A percentile compares a stretch with the other conserved stretches of the same genome.
These are phyloP conservation scores for Andrena bicolor DNA, from an alignment of 2,888 invertebrate genomes.

Conservation along the genomic window DNA sequence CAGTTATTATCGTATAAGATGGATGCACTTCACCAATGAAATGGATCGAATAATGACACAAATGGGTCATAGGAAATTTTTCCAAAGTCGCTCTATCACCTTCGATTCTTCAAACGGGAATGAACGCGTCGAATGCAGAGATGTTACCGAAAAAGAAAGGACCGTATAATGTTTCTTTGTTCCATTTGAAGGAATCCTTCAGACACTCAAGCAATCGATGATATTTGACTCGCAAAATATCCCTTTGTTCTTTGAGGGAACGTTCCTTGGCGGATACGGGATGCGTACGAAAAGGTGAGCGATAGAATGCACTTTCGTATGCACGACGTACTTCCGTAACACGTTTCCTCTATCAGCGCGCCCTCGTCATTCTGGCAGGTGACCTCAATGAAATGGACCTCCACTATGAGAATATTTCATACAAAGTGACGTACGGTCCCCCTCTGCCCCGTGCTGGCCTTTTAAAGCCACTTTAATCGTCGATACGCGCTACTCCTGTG, in stretches of 20 bases:
- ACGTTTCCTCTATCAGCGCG: slow-evolving; percentile 79
- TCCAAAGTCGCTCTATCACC: background rate
- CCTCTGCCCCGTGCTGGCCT: slow-evolving; percentile 22
- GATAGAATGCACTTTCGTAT: slow-evolving; percentile 71
- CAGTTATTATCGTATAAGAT: no score
- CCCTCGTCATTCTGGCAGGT: slow-evolving; percentile 65
- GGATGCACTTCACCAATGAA: no score
- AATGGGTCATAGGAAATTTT: background rate
- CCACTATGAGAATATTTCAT: slow-evolving; percentile 62
- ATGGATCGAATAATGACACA: background rate
- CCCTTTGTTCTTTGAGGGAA: slow-evolving; percentile 28
- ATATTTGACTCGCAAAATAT: slow-evolving; percentile 50
- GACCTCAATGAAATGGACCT: slow-evolving; percentile 67
- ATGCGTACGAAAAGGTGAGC: slow-evolving; percentile 51
- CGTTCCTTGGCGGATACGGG: slow-evolving; percentile 31
- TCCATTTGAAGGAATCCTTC: slow-evolving; percentile 13
- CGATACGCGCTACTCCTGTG: slow-evolving; percentile 43
- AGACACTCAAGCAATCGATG: slow-evolving; percentile 25
- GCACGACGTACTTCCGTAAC: slow-evolving; percentile 74
- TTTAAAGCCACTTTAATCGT: slow-evolving; percentile 65
- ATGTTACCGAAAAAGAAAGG: background rate
- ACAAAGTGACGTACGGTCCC: slow-evolving; percentile 41
- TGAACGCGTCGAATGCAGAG: background rate
- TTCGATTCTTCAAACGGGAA: slow-evolving; percentile 6
- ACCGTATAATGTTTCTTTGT: slow-evolving; percentile 15